A percentile compares a stretch with the other conserved stretches of the same genome.
These are phyloP conservation scores for Morbakka virulenta DNA, from an alignment of 30 jellyfish, hydroid and myxozoan species.

Conservation along the genomic window DNA sequence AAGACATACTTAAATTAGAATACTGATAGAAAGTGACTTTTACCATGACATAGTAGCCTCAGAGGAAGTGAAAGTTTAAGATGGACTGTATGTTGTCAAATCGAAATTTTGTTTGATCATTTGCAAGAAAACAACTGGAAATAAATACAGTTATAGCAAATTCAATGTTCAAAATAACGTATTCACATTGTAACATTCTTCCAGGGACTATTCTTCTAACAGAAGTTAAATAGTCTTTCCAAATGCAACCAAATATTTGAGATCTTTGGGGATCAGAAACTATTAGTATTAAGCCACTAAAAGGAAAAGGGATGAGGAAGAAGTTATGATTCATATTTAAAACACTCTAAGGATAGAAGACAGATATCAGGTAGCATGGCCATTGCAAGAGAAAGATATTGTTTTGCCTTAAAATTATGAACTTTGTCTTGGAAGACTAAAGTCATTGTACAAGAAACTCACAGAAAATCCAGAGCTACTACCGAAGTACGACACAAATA, in stretches of 20 bases:
- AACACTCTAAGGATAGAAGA: not conserved
- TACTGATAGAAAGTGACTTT: not conserved
- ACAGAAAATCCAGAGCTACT: no score
- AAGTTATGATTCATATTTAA: not conserved
- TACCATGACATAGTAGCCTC: not conserved
- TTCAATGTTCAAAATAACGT: not conserved
- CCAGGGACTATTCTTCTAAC: not conserved
- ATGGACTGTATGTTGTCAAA: not conserved
- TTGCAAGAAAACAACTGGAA: not conserved
- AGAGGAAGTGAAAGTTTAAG: not conserved
- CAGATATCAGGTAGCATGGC: not conserved
- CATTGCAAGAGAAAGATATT: not conserved
- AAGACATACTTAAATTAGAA: not conserved
- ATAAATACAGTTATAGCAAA: not conserved
- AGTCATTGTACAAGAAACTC: no score
- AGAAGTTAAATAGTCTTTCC: no score
- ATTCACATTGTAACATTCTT: not conserved
- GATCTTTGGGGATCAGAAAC: slow-evolving; percentile 1
- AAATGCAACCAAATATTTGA: not conserved
- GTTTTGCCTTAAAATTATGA: not conserved
- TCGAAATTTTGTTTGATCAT: not conserved
- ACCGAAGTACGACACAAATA: no score
- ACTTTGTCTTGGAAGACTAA: no score
- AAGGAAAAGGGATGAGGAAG: no score
- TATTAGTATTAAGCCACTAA: not conserved